phyloP scores from a whole-genome alignment of 2,113 vertebrate genomes.

The Platycercus adscitus region DNA sequence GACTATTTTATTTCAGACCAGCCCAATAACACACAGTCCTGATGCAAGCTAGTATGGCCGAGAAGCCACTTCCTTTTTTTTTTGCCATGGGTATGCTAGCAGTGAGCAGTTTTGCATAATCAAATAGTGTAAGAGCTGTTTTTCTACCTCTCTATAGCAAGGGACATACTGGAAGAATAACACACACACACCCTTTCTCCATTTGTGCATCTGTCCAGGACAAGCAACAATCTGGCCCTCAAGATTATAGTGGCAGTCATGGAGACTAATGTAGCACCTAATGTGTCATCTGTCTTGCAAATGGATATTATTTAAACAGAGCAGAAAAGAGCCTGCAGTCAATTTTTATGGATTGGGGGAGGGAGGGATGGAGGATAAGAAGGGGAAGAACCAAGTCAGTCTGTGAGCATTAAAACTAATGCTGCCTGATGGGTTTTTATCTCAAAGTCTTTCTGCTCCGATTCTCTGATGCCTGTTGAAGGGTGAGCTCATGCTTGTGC shows the following conservation, averaged over 20 bases:
- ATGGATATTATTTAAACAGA: constrained; percentile 19
- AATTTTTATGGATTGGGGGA: not conserved
- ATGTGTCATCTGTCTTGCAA: constrained; percentile 30
- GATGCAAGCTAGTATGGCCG: not conserved
- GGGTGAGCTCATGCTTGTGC: constrained; percentile 7
- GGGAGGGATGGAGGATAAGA: not conserved
- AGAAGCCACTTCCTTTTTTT: not conserved
- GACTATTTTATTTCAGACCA: not conserved
- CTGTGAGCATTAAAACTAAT: constrained; percentile 35
- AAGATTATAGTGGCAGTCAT: not conserved
- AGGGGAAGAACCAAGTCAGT: not conserved
- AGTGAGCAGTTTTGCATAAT: not conserved
- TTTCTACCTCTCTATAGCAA: not conserved
- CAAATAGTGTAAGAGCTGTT: not conserved
- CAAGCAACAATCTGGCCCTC: not conserved
- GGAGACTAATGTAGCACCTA: not conserved
- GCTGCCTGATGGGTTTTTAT: constrained; percentile 9
- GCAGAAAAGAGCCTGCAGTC: not conserved
- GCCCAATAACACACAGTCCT: not conserved
- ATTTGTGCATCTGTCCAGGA: not conserved
- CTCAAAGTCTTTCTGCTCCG: not conserved
- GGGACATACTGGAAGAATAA: not conserved
- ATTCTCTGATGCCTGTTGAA: constrained; percentile 6
- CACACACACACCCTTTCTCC: not conserved
- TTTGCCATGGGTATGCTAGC: not conserved